Evolutionary conservation across 2,113 vertebrate genomes (phyloP), one percentile per base, ranked within the genome.

Genomic region (Paramormyrops kingsleyae): DNA sequence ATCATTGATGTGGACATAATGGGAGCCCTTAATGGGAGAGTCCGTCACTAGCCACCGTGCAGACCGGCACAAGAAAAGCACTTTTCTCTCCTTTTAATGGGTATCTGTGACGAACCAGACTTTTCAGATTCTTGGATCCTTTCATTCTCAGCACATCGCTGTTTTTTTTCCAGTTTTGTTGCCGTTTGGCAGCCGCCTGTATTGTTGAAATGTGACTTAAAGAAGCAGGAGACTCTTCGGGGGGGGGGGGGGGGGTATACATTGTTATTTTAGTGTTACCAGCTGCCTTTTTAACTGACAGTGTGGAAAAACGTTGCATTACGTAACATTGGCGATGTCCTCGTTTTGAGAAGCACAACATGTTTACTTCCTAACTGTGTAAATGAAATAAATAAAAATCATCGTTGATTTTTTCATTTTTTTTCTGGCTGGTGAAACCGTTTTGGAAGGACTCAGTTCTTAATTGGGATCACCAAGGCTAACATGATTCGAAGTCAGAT

Each of bases 211-310:
- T 50, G 52, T 31, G 85, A 35, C 17, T 42, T 59, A 88, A 88
- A 88, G 53, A 88, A 46, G 35, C 52, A 59, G 21, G 87, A 59
- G 52, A 62, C 42, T 87, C 35, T 84, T 42, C 8, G 56, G 19
- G 21, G 83, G 39, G 47, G 84, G 46, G 53, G 50, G 35, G 31
- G 35, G 35, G 35, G 35, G 35, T 4, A 13, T 13, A 46, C 19
- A 13, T 35, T 88, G n/a, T 62, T 42, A 13, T 95, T 94, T 94
- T 95, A 93, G 92, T 93, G 92, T 87, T 94, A 93, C 95, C 49
- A 97, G 95, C 96, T 97, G 96, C 12, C 47, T 87, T 87, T 86
- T 86, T 49, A 87, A 87, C 49, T 87, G 85, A 52, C 27, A 87
- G 85, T 27, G 24, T 52, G n/a, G 85, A 87, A 53, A 87, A 87